phyloP scores from a whole-genome alignment of 2,888 invertebrate genomes.

The Aromia moschata region DNA sequence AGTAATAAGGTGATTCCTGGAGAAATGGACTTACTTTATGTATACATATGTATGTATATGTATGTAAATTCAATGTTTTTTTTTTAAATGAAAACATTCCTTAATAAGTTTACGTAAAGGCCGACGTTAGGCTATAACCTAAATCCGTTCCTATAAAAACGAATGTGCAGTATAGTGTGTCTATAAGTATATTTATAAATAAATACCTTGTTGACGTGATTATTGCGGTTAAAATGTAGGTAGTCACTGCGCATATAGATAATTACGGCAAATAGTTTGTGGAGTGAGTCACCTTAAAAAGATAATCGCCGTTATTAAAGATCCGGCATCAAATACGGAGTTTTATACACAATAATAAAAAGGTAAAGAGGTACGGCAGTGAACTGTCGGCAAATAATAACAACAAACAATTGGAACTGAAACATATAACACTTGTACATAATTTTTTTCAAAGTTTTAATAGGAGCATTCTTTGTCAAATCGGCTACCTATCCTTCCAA shows the following conservation, averaged over 20 bases:
- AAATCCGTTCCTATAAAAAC: not conserved
- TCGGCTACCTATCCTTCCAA: too few relatives aligned
- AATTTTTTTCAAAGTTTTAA: too few relatives aligned
- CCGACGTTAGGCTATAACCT: not conserved
- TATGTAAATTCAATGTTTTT: not conserved
- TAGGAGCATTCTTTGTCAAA: too few relatives aligned
- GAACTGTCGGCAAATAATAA: too few relatives aligned
- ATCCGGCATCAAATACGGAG: not conserved
- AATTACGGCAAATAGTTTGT: not conserved
- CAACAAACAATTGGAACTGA: too few relatives aligned
- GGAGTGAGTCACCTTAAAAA: not conserved
- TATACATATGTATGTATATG: not conserved
- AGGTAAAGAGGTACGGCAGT: too few relatives aligned
- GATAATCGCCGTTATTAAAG: too few relatives aligned
- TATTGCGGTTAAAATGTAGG: not conserved
- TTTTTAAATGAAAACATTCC: not conserved
- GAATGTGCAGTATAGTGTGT: not conserved
- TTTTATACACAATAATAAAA: too few relatives aligned
- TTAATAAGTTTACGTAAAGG: not conserved
- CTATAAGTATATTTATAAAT: not conserved
- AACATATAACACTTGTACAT: too few relatives aligned
- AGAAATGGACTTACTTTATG: too few relatives aligned
- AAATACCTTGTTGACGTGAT: not conserved
- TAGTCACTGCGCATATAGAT: not conserved
- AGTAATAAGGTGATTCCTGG: not conserved